Evolutionary conservation across 37 sponge, comb jelly and placozoan genomes (phyloP), one percentile per base, ranked within the genome.

Genomic region (Oopsacas minuta): DNA sequence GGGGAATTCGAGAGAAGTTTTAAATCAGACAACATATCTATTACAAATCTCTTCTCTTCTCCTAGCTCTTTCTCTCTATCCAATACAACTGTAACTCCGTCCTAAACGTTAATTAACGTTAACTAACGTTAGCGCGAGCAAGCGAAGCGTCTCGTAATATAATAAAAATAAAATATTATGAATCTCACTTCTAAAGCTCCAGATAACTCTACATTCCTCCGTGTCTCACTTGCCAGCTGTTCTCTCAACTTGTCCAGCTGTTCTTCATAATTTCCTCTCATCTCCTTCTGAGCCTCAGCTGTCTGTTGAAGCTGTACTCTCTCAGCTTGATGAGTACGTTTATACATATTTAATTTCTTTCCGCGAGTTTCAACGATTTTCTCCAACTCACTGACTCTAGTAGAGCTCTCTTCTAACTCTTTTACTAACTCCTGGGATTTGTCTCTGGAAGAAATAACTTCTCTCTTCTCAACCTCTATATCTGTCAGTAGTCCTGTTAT

Each of bases 21-120:
- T 34, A 61, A 3, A 61, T 61, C 75, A 20, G 75, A 25, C 30
- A 61, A 34, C 17, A 61, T 5, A 25, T 61, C 75, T n/a, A 34
- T 34, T 12, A 61, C 75, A 3, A 61, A 34, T 61, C 75, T 61
- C 75, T n/a, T 61, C 75, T 61, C 75, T 34, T 61, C 75, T 61
- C 75, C 75, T 34, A 61, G 75, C 30, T 61, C 75, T 34, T 61
- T 61, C 75, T 61, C 75, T 34, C 75, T 3, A 34, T 61, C 75
- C 75, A 61, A 34, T 34, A 61, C 75, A 25, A 61, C 75, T 10
- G 75, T 61, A 25, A 61, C 75, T 10, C 75, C 75, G 28, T 61
- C 28, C 75, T 61, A n/a, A 25, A 3, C 49, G 15, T 42, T 42
- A 42, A 42, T 42, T 42, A 42, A 42, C 49, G 15, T 42, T 42